These are phyloP conservation scores for Parasteatoda lunata DNA, from an alignment of 2,888 invertebrate genomes.

Conservation along the genomic window DNA sequence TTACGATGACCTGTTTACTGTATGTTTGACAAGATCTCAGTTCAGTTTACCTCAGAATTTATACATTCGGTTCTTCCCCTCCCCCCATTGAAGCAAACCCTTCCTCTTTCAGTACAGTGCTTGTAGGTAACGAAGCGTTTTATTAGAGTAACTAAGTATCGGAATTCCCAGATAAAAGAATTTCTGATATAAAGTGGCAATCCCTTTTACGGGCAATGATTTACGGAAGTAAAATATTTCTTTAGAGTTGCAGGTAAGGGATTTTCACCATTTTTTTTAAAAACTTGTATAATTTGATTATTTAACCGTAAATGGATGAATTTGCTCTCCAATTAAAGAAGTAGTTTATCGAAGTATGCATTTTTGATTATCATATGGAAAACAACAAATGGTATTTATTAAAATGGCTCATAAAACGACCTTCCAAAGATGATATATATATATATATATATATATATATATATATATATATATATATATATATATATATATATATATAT, in stretches of 20 bases:
- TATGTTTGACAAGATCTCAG: neutral
- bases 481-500: too few relatives aligned
- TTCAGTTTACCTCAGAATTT: neutral
- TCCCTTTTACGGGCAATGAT: neutral
- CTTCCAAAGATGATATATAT: too few relatives aligned
- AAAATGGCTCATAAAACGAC: too few relatives aligned
- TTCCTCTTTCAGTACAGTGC: slow-evolving; percentile 10
- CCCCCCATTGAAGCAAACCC: slow-evolving; percentile 4
- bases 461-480: too few relatives aligned
- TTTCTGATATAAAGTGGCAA: neutral
- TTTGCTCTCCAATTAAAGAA: neutral
- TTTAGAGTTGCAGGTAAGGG: neutral
- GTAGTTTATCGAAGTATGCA: neutral
- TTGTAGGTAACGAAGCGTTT: slow-evolving; percentile 61
- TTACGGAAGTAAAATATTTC: neutral
- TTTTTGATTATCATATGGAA: too few relatives aligned
- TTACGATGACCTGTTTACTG: too few relatives aligned
- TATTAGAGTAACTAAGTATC: slow-evolving; percentile 63
- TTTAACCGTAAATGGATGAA: neutral
- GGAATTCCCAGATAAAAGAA: slow-evolving; percentile 33
- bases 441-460: too few relatives aligned
- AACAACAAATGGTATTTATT: too few relatives aligned
- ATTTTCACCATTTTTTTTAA: neutral
- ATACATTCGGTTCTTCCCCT: neutral
- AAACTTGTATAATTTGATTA: neutral